Evolutionary conservation across 2,797 vertebrate species (phyloP), one percentile per base, ranked within the genome.

Genomic region (Artibeus lituratus): DNA sequence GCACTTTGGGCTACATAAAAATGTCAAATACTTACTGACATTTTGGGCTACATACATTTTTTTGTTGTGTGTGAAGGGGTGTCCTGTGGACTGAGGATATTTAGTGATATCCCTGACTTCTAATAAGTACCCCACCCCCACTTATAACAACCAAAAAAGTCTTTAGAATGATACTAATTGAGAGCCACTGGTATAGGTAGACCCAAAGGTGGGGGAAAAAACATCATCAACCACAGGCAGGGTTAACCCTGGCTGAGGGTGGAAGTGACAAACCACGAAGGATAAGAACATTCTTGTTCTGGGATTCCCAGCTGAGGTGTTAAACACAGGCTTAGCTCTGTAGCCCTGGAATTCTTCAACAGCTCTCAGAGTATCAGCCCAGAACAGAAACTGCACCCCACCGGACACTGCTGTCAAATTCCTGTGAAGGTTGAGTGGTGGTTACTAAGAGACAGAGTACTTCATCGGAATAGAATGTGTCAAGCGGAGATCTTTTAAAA

Each of bases 361-460:
- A 81, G 83, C 90, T 76, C 35, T 82, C 42, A 42, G 74, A 84
- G 57, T 18, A 77, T 95, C 95, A 90, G 69, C 3, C 0, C 55
- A 74, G 93, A 78, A 62, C 67, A 90, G 94, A 95, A 95, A 69
- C 35, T 32, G 39, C 67, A 39, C 39, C 78, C 37, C 73, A 49
- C 62, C 86, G 87, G 65, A 14, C 80, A 78, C 81, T 91, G 93
- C 93, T 96, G 93, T 96, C 94, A 97, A 57, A 94, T 85, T 76
- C 65, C 94, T 86, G 24, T 42, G 74, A 92, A 51, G 86, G 80
- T 6, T 87, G 92, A 87, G 65, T 29, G n/a, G 57, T 96, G 87
- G 93, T 97, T 97, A 93, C 97, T 94, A 97, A 96, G 95, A 89
- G 80, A 97, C 94, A 82, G 80, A 67, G 67, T 3, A 65, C 59